Evolutionary conservation across 2,113 vertebrate species (phyloP), one percentile per base, ranked within the genome.

Genomic region (Leptobrachium ailaonicum): DNA sequence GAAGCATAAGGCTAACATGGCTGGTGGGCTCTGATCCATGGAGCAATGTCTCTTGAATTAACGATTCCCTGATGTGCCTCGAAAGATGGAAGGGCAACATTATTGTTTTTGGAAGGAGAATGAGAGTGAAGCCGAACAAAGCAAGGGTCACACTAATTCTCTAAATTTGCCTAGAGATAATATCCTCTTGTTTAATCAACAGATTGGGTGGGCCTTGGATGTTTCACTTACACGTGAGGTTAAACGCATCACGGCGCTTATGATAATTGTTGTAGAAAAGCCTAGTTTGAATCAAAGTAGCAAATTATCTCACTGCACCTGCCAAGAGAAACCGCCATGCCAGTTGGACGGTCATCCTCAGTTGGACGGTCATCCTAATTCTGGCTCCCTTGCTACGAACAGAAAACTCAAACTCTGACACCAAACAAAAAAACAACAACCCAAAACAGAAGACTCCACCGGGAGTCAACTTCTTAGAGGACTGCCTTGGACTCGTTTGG

Each of bases 311-410:
- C 3, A 6, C 32, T n/a, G 67, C 67, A 45, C 60, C 66, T 70
- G 76, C 76, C 66, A 77, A 40, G 8, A 13, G 43, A 42, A 62
- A n/a, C 1, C 2, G 8, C 10, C 3, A 10, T 67, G 76, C 76
- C 76, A 77, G 54, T 47, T 77, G 66, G 76, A 60, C n/a, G 10
- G 40, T 6, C n/a, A 53, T 56, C 6, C 66, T 45, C 76, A 77
- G 54, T 47, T 77, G 66, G 76, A 60, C n/a, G 10, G 40, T 6
- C n/a, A 53, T 56, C 6, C 66, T 45, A 45, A 70, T 20, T 43
- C 50, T 32, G 53, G 66, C 54, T 68, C 6, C 47, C 32, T 68
- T 69, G 41, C 41, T 7, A 32, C 3, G 3, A 14, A 20, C 8
- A 43, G 44, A 43, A 74, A 43, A 60, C 4, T 44, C 41, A 43